A percentile compares a stretch with the other conserved stretches of the same genome.
These are phyloP conservation scores for Anguilla pacifica DNA, from an alignment of 2,797 vertebrate species.

Conservation along the genomic window DNA sequence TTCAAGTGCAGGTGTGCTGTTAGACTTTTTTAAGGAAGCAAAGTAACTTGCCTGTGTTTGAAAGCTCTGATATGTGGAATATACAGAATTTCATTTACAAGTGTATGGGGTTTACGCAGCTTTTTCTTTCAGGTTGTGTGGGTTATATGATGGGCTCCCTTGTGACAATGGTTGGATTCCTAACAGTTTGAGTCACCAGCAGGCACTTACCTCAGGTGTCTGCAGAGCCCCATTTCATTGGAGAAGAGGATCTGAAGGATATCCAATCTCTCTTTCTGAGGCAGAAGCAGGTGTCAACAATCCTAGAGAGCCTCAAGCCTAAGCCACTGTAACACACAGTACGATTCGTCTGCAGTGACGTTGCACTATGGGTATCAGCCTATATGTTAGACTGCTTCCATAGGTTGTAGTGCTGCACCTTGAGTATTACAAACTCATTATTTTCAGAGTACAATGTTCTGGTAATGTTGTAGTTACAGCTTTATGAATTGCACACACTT, in stretches of 20 bases:
- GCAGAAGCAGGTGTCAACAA: slow-evolving; percentile 61
- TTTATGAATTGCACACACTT: neutral
- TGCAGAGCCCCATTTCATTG: slow-evolving; percentile 35
- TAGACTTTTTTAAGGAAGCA: neutral
- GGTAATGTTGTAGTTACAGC: neutral
- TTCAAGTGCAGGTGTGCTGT: neutral
- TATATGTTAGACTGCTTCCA: neutral
- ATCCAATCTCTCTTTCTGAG: slow-evolving; percentile 35
- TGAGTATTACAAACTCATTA: neutral
- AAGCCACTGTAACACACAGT: slow-evolving; percentile 49
- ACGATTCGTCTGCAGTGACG: slow-evolving; percentile 25
- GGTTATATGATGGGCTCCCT: slow-evolving; percentile 38
- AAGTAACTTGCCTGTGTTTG: neutral
- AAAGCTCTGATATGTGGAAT: neutral
- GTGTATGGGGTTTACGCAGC: neutral
- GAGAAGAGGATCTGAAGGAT: slow-evolving; percentile 53
- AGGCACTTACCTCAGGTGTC: slow-evolving; percentile 62
- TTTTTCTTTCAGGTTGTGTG: slow-evolving; percentile 32
- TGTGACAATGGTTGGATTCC: slow-evolving; percentile 55
- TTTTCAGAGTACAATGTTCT: neutral
- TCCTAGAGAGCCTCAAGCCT: slow-evolving; percentile 37
- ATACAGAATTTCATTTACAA: neutral
- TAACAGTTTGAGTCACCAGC: slow-evolving; percentile 57
- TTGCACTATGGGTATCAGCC: neutral
- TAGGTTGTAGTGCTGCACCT: neutral